Evolutionary conservation across 2,797 vertebrate species (phyloP).

Genomic region (Hirundo rustica): DNA sequence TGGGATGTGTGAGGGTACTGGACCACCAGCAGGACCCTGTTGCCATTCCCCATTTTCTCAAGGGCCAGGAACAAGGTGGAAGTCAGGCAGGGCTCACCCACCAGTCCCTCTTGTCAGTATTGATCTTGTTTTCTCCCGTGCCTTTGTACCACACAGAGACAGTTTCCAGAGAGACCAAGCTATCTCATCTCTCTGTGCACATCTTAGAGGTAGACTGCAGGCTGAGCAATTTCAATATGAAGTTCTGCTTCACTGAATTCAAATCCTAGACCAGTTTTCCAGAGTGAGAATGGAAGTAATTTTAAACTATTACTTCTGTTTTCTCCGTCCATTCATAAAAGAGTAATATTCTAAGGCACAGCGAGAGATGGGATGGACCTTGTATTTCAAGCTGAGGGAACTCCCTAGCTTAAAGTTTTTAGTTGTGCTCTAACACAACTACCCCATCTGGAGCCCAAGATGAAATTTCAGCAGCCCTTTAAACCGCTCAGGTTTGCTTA

Average conservation of each 20-base stretch:
- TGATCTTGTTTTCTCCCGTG: not conserved
- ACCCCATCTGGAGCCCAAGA: not conserved
- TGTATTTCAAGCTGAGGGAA: not conserved
- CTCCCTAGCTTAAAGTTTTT: not conserved
- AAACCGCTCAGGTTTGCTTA: not conserved
- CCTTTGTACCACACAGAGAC: not conserved
- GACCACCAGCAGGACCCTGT: not conserved
- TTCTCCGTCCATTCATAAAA: not conserved
- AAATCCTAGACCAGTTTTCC: not conserved
- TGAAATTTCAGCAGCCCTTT: not conserved
- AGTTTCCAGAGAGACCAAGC: not conserved
- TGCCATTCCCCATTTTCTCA: not conserved
- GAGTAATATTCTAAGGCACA: not conserved
- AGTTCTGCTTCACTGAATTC: not conserved
- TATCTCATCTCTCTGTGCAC: not conserved
- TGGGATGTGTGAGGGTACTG: accelerated
- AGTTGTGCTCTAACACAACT: not conserved
- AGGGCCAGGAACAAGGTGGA: not conserved
- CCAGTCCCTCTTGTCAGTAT: not conserved
- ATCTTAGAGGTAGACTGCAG: not conserved
- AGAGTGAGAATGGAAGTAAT: not conserved
- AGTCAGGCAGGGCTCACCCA: not conserved
- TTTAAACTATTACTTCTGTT: not conserved
- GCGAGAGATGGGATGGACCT: not conserved
- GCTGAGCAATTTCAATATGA: not conserved